phyloP scores from a whole-genome alignment of 2,888 invertebrate species.

The Margaritifera margaritifera region DNA sequence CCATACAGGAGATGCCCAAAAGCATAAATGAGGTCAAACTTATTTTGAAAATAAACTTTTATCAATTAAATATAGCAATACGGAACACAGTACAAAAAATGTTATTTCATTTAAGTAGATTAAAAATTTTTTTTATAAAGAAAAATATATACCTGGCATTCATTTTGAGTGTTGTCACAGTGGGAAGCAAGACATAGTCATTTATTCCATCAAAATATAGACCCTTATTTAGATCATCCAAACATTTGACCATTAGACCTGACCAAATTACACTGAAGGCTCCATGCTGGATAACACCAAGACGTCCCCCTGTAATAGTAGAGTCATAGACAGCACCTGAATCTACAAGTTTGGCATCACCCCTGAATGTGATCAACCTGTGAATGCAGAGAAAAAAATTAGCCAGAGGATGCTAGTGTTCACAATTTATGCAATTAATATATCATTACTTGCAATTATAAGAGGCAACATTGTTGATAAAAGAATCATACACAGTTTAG shows the following conservation, averaged over 20 bases:
- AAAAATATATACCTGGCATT: slow-evolving; percentile 37
- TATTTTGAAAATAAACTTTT: too few relatives aligned
- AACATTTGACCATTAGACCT: slow-evolving; percentile 47
- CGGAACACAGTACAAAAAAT: too few relatives aligned
- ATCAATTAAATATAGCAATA: too few relatives aligned
- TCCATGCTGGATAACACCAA: slow-evolving; percentile 56
- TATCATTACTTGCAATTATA: too few relatives aligned
- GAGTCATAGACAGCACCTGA: slow-evolving; percentile 58
- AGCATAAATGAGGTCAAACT: too few relatives aligned
- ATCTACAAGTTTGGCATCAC: slow-evolving; percentile 42
- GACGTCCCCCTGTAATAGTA: slow-evolving; percentile 56
- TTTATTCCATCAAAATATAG: slow-evolving; percentile 53
- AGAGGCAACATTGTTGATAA: too few relatives aligned
- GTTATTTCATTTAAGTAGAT: too few relatives aligned
- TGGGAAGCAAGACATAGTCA: slow-evolving; percentile 45
- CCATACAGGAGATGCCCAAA: too few relatives aligned
- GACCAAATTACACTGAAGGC: slow-evolving; percentile 56
- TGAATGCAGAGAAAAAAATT: slow-evolving; percentile 2
- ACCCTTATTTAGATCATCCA: slow-evolving; percentile 50
- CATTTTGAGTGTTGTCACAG: slow-evolving; percentile 41
- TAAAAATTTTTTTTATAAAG: too few relatives aligned
- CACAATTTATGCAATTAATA: too few relatives aligned
- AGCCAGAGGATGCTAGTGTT: too few relatives aligned
- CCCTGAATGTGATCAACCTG: slow-evolving; percentile 46
- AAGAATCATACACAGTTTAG: too few relatives aligned